Evolutionary conservation across 1,140 invertebrate genomes (phyloP).

Genomic region (Charaxes varanes): DNA sequence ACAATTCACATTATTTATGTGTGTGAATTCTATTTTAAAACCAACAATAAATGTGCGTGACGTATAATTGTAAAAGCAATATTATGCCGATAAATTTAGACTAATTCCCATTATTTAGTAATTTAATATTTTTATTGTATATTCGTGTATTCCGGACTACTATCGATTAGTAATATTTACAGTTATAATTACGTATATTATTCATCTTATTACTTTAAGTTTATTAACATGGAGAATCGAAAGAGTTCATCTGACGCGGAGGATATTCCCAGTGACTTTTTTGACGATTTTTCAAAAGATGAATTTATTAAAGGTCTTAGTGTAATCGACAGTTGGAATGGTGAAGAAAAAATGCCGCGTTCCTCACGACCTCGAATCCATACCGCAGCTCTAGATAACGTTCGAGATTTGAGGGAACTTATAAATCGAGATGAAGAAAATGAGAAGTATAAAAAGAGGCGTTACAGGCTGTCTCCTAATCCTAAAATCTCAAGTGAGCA

Average conservation of each 20-base stretch:
- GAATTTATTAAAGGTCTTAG: slow-evolving; percentile 63
- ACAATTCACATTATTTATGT: no score
- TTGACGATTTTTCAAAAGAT: slow-evolving; percentile 62
- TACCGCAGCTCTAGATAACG: slow-evolving; percentile 28
- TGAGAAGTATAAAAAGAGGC: slow-evolving; percentile 1
- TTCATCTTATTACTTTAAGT: no score
- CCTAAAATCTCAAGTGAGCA: slow-evolving; percentile 3
- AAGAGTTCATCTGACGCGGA: slow-evolving; percentile 40
- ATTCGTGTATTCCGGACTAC: not conserved
- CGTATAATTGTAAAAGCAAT: no score
- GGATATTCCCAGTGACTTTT: slow-evolving; percentile 66
- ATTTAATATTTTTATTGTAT: not conserved
- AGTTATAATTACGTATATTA: slow-evolving; percentile 3
- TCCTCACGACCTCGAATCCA: slow-evolving; percentile 16
- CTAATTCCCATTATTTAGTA: no score
- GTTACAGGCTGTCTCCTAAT: not conserved
- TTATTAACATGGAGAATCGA: slow-evolving; percentile 17
- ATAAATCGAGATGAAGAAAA: slow-evolving; percentile 28
- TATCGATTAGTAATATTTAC: not conserved
- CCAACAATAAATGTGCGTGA: no score
- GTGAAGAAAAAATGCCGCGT: slow-evolving; percentile 22
- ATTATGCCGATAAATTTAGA: no score
- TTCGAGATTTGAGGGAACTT: slow-evolving; percentile 42
- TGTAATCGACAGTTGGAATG: slow-evolving; percentile 62
- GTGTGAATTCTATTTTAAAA: no score